phyloP scores from a whole-genome alignment of 2,797 vertebrate species.

The Acridotheres tristis region DNA sequence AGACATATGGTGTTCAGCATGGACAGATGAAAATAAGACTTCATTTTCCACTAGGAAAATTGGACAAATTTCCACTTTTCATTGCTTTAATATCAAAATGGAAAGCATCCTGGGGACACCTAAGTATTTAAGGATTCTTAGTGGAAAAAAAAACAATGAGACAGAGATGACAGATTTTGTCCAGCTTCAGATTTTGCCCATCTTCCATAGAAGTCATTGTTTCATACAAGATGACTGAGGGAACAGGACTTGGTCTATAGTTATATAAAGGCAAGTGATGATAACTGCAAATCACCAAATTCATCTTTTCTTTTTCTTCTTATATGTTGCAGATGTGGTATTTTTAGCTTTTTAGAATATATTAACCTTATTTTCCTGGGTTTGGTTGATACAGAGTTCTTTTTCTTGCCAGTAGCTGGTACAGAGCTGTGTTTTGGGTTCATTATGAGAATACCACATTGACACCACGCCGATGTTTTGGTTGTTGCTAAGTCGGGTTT shows the following conservation, averaged over 20 bases:
- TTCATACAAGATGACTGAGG: neutral
- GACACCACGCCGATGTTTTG: neutral
- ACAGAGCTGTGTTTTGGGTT: neutral
- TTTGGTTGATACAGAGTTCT: neutral
- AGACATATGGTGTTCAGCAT: neutral
- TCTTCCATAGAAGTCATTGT: neutral
- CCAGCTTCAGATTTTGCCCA: neutral
- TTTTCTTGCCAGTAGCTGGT: neutral
- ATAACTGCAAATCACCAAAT: neutral
- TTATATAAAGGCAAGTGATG: too few species aligned
- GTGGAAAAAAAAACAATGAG: neutral
- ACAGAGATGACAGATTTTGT: neutral
- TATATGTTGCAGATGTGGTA: neutral
- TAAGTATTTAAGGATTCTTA: neutral
- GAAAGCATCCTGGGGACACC: neutral
- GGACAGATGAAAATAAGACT: neutral
- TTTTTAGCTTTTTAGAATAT: neutral
- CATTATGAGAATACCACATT: rapidly evolving
- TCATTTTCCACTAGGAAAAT: neutral
- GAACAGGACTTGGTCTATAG: neutral
- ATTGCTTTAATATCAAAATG: neutral
- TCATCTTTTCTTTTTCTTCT: neutral
- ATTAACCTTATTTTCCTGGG: neutral
- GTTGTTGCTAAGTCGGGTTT: neutral
- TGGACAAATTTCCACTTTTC: neutral